Evolutionary conservation across 2,888 invertebrate genomes (phyloP), one percentile per base, ranked within the genome.

Genomic region (Falcaria lacertinaria): DNA sequence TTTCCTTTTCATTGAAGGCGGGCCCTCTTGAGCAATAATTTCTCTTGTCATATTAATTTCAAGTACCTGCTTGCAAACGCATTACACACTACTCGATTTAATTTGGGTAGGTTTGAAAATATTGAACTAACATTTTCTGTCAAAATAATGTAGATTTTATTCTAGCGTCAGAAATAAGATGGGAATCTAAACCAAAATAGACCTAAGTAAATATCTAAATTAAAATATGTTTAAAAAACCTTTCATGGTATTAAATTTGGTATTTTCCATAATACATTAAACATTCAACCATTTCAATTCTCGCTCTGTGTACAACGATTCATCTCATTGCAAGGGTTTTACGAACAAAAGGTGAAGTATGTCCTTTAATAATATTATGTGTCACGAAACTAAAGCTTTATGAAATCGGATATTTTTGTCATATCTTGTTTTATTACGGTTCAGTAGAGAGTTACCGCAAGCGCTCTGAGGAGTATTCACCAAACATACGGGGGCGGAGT

Each of bases 361-460:
- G 86, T 82, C 81, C 81, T 69, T 81, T 79, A 82, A 85, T 65
- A 69, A 71, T 87, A 87, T 86, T 84, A 87, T 80, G 72, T 80
- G 82, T 85, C 82, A 83, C 77, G 83, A 81, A 84, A 84, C 81
- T 79, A 82, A 83, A 83, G 81, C 88, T 89, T 84, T 89, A 88
- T 89, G 90, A 89, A 89, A 90, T 80, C 80, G 60, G 89, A 90
- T 89, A 89, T 85, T 88, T 88, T 89, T 90, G 89, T 89, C 90
- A 90, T 89, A 89, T 88, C 86, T 83, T 74, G 76, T 80, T 87
- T 87, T 88, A 84, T 86, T 80, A 77, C 79, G 73, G 64, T 66
- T 85, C 82, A 80, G 83, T 81, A 75, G 80, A 74, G 78, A 79
- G 73, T 77, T 72, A 76, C 74, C 67, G 66, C 64, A 64, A 65